Conservation (phyloP, 2,797 vertebrate genomes). For the Gastrophryne carolinensis region DNA sequence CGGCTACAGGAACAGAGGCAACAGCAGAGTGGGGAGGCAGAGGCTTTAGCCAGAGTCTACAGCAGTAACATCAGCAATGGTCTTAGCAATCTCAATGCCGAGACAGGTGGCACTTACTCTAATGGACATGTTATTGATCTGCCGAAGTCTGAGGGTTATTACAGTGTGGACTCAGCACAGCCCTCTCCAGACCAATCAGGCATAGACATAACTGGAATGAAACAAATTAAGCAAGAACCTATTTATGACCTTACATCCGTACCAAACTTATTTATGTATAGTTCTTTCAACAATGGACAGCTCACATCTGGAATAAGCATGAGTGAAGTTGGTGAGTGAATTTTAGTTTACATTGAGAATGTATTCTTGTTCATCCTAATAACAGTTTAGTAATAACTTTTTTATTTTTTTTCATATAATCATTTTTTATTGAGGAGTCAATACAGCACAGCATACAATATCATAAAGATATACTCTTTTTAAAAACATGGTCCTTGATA, state of each 20-base stretch:
- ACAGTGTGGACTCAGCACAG: constrained; percentile 92
- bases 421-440: too few species aligned
- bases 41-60: constrained; percentile 91
- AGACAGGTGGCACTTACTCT: constrained; percentile 87
- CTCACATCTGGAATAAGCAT: constrained; percentile 90
- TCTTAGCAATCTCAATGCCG: constrained; percentile 85
- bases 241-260: constrained; percentile 97
- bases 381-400: too few species aligned
- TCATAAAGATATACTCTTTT: too few species aligned
- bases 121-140: constrained; percentile 93
- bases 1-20: constrained; percentile 90
- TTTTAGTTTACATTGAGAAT: too few species aligned
- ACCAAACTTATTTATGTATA: constrained; percentile 96
- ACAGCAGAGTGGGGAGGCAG: constrained; percentile 91
- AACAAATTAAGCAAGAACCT: constrained; percentile 98
- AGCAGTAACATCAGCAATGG: constrained; percentile 87
- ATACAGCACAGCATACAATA: too few species aligned
- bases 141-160: constrained; percentile 91
- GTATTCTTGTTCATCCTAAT: too few species aligned
- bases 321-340: constrained; percentile 89
- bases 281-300: constrained; percentile 92
- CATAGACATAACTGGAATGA: constrained; percentile 96
- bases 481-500: too few species aligned
- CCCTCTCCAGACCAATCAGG: constrained; percentile 97
- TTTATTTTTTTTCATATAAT: too few species aligned